These are phyloP conservation scores for Luscinia luscinia DNA, from an alignment of 2,797 vertebrate species.

Conservation along the genomic window DNA sequence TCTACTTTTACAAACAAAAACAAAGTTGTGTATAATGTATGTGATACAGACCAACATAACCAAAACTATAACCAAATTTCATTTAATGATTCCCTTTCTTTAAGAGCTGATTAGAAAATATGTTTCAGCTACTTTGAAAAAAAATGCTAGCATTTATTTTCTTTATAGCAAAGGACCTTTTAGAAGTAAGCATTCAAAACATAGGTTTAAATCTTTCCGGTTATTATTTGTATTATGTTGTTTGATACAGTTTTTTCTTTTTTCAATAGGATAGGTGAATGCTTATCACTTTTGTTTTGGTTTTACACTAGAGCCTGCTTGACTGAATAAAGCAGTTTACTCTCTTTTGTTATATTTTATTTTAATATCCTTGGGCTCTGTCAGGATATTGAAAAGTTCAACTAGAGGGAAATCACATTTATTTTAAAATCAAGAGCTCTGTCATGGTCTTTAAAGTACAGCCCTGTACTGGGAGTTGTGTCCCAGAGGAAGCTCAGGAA, in stretches of 20 bases:
- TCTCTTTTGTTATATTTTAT: not conserved
- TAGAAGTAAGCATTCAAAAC: not conserved
- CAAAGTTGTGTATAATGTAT: not conserved
- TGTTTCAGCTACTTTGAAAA: not conserved
- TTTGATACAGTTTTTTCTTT: not conserved
- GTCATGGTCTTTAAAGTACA: not conserved
- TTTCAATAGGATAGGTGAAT: not conserved
- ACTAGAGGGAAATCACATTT: slow-evolving; percentile 14
- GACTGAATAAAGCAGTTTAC: not conserved
- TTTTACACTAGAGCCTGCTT: not conserved
- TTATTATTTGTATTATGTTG: not conserved
- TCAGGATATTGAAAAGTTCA: slow-evolving; percentile 20
- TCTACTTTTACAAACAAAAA: not conserved
- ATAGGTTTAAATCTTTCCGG: not conserved
- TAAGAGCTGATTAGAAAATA: not conserved
- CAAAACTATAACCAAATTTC: not conserved
- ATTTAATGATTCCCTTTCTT: not conserved
- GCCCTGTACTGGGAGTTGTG: not conserved
- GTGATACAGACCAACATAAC: not conserved
- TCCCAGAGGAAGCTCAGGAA: slow-evolving; percentile 19
- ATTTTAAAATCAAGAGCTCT: slow-evolving; percentile 13
- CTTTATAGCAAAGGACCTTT: not conserved
- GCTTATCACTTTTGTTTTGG: not conserved
- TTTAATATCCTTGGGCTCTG: not conserved
- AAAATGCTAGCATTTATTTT: not conserved